Evolutionary conservation across 1,140 invertebrate genomes (phyloP).

Genomic region (Onthophagus taurus): DNA sequence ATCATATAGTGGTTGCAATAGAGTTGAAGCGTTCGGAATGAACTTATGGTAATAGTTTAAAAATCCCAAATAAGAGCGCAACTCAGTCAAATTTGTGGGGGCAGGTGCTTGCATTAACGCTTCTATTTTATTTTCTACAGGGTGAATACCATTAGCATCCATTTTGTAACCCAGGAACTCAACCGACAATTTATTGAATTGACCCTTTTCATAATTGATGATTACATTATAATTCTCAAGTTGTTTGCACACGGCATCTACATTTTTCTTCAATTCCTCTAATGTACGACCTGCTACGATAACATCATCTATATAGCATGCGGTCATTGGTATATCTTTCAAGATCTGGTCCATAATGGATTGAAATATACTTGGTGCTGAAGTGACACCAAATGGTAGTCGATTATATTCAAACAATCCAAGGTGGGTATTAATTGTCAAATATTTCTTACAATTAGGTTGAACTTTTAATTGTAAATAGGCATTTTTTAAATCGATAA

Average conservation of each 20-base stretch:
- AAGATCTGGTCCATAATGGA: slow-evolving; percentile 9
- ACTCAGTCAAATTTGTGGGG: neutral
- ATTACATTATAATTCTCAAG: slow-evolving; percentile 5
- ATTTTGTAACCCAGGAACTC: slow-evolving; percentile 1
- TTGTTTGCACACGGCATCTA: neutral
- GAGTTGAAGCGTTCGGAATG: neutral
- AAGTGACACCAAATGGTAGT: slow-evolving; percentile 4
- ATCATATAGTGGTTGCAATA: slow-evolving; percentile 7
- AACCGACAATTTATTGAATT: neutral
- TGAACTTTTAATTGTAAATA: slow-evolving; percentile 9
- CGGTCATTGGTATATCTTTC: no score
- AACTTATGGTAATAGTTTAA: slow-evolving; percentile 8
- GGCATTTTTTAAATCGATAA: slow-evolving; percentile 1
- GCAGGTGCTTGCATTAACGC: neutral
- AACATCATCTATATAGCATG: neutral
- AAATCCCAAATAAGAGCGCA: slow-evolving; percentile 6
- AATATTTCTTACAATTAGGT: neutral
- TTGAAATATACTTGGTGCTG: slow-evolving; percentile 8
- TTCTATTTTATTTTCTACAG: neutral
- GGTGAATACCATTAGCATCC: neutral
- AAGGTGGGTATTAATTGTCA: slow-evolving; percentile 12
- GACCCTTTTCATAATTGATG: neutral
- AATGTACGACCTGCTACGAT: neutral
- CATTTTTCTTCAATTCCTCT: neutral
- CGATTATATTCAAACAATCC: slow-evolving; percentile 9